phyloP scores from a whole-genome alignment of 2,888 invertebrate species.

The Amphiduros pacificus region DNA sequence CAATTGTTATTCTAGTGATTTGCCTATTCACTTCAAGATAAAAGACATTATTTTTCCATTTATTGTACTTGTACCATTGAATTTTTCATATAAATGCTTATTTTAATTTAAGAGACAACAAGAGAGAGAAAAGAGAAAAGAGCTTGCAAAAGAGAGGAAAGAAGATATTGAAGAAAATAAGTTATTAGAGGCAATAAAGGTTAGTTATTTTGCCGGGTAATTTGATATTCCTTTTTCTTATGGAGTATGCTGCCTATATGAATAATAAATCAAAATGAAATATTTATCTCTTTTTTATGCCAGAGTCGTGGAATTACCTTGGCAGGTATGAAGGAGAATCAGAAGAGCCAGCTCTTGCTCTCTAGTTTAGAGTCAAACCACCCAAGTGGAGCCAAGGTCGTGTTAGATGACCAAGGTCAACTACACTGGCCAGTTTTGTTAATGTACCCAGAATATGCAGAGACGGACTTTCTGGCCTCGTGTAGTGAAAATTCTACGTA shows the following conservation, averaged over 20 bases:
- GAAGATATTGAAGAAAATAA: slow-evolving; percentile 34
- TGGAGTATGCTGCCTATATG: neutral
- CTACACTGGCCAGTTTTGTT: slow-evolving; percentile 87
- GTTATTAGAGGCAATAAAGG: slow-evolving; percentile 3
- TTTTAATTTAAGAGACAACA: slow-evolving; percentile 31
- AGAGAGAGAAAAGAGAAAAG: slow-evolving; percentile 48
- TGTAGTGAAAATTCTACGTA: slow-evolving; percentile 74
- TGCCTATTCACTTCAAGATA: neutral
- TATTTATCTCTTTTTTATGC: slow-evolving; percentile 11
- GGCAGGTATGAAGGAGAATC: neutral
- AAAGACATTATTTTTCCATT: neutral
- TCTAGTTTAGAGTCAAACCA: slow-evolving; percentile 43
- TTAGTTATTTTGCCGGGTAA: neutral
- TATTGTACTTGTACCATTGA: slow-evolving; percentile 24
- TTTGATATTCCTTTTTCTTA: neutral
- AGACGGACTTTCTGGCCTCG: slow-evolving; percentile 83
- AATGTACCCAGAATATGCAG: slow-evolving; percentile 83
- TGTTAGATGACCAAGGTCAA: slow-evolving; percentile 60
- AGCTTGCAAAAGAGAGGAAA: slow-evolving; percentile 41
- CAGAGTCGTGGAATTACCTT: slow-evolving; percentile 34
- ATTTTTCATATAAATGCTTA: neutral
- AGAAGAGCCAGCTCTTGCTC: slow-evolving; percentile 3
- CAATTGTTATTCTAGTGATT: too few relatives aligned
- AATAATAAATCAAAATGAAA: too few relatives aligned
- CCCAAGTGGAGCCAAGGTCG: slow-evolving; percentile 52